Conservation (phyloP, 2,888 invertebrate species). For the Drosophila testacea region DNA sequence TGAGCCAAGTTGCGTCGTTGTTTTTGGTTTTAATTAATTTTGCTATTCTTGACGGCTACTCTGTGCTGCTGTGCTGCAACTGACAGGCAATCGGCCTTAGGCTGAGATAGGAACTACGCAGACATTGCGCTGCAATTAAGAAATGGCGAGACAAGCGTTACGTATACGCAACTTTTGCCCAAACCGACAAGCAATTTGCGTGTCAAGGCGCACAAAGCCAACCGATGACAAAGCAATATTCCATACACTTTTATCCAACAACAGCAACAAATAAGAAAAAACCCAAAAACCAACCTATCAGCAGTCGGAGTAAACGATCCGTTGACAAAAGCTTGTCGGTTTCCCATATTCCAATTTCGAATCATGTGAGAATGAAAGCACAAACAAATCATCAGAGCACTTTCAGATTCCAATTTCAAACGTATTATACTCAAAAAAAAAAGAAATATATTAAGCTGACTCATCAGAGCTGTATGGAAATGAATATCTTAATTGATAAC, state of each 20-base stretch:
- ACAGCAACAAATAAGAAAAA: neutral
- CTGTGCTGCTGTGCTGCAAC: slow-evolving; percentile 38
- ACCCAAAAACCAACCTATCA: slow-evolving; percentile 22
- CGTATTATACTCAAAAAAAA: neutral
- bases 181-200: slow-evolving; percentile 46
- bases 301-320: slow-evolving; percentile 5
- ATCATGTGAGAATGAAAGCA: neutral
- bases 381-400: neutral
- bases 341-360: neutral
- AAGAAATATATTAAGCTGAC: neutral
- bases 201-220: slow-evolving; percentile 46
- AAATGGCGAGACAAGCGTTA: slow-evolving; percentile 27
- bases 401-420: neutral
- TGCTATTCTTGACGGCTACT: slow-evolving; percentile 42
- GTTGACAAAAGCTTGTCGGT: slow-evolving; percentile 18
- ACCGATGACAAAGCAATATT: slow-evolving; percentile 58
- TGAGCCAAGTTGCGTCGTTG: slow-evolving; percentile 16
- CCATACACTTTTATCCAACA: slow-evolving; percentile 16
- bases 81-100: slow-evolving; percentile 58
- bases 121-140: slow-evolving; percentile 43
- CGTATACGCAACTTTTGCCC: slow-evolving; percentile 53
- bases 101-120: slow-evolving; percentile 9
- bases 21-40: slow-evolving; percentile 74
- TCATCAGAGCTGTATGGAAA: neutral
- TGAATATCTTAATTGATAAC: neutral